Base-by-base conservation (phyloP, 2,797 vertebrate species). In the Lepus oiostolus region DNA sequence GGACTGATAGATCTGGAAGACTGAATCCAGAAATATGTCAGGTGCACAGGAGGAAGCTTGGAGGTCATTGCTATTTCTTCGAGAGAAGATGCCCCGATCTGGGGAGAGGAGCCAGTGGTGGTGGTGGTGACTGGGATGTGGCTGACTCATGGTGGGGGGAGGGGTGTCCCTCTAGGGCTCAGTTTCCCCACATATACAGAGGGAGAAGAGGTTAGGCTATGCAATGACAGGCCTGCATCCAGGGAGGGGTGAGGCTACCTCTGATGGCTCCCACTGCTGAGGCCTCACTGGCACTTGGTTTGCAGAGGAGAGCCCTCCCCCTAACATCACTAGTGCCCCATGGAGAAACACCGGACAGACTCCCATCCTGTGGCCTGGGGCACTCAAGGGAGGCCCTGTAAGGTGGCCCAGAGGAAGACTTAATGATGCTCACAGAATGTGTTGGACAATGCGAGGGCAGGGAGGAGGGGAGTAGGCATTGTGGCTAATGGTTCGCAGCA, bases 381-480 rank as follows among this genome's bases (percentile, higher is more conserved):
- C 58, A 42, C 32, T 42, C 6, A 28, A 70, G 13, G 65, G 80
- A 32, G 47, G 50, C 5, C 75, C 38, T 0, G 1, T 10, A 10
- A 28, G 70, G 63, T 16, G 42, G 81, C 47, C 24, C 63, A 3
- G 6, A 58, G 24, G 30, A 54, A 7, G 65, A 11, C 8, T 32
- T 11, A 16, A 19, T 26, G 32, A 72, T 11, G 63, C 24, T 47
- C 22, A 72, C 1, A 35, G 26, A 12, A 72, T 12, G 58, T n/a
- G 19, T 74, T 24, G 0, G 1, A 8, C 19, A 24, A 8, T 16
- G 28, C 0, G 4, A 87, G 72, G 68, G 1, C 3, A 5, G 38
- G 60, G 3, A 16, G 52, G 4, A 16, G 42, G 21, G 26, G 54
- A 7, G 62, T 9, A 21, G 26, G 4, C 11, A 4, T 72, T 47